These are phyloP conservation scores for Calameuta pallipes DNA, from an alignment of 2,888 invertebrate genomes.

Conservation along the genomic window DNA sequence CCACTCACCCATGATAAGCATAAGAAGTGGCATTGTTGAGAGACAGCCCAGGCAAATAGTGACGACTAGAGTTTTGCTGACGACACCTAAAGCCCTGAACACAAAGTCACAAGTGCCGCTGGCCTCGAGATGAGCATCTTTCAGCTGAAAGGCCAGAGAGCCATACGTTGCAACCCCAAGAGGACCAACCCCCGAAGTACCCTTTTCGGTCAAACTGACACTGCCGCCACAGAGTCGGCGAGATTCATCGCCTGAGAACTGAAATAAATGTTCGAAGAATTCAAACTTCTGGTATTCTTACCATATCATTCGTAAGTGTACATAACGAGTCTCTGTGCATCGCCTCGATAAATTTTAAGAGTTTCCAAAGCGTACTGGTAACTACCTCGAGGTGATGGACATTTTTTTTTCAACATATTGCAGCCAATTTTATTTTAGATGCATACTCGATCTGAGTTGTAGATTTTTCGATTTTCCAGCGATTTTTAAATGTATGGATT, in stretches of 20 bases:
- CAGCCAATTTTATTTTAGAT: too few relatives aligned
- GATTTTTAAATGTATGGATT: too few relatives aligned
- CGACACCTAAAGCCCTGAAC: slow-evolving; percentile 77
- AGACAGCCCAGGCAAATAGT: slow-evolving; percentile 77
- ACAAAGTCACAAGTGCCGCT: slow-evolving; percentile 80
- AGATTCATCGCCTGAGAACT: slow-evolving; percentile 82
- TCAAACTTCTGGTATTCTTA: too few relatives aligned
- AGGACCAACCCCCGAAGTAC: slow-evolving; percentile 49
- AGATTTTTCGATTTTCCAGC: too few relatives aligned
- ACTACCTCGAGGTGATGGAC: too few relatives aligned
- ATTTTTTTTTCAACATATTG: too few relatives aligned
- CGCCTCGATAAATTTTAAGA: too few relatives aligned
- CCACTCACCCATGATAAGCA: slow-evolving; percentile 82
- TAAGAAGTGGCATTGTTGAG: slow-evolving; percentile 77
- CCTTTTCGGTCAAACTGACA: slow-evolving; percentile 66
- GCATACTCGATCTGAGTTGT: too few relatives aligned
- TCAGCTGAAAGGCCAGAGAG: slow-evolving; percentile 81
- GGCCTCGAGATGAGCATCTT: slow-evolving; percentile 83
- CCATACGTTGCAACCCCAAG: slow-evolving; percentile 74
- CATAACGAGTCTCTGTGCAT: too few relatives aligned
- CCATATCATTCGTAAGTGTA: too few relatives aligned
- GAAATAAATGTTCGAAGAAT: slow-evolving; percentile 37
- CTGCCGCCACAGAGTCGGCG: slow-evolving; percentile 72
- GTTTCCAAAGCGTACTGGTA: too few relatives aligned
- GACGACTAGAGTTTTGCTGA: slow-evolving; percentile 80